Evolutionary conservation across 2,113 vertebrate species (phyloP).

Genomic region (Nothobranchius furzeri): DNA sequence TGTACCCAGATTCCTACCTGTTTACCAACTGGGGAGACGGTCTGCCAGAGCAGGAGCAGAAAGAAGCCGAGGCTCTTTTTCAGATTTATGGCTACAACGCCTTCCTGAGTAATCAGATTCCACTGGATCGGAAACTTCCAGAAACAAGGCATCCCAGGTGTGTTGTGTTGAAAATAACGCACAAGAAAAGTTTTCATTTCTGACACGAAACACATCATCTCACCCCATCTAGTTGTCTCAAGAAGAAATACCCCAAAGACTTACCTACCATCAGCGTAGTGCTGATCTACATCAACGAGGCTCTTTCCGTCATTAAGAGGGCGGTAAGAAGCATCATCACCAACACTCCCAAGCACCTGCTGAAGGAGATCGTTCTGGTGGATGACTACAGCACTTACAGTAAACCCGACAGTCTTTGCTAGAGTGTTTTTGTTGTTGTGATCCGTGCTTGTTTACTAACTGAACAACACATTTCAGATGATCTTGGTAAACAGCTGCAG

Average conservation of each 20-base stretch:
- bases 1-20: conserved; percentile 63
- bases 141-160: conserved; percentile 66
- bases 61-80: conserved; percentile 61
- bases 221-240: conserved; percentile 63
- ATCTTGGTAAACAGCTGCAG: conserved; percentile 48
- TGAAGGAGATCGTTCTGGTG: conserved; percentile 83
- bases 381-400: conserved; percentile 81
- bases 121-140: conserved; percentile 56
- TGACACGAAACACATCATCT: not conserved
- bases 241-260: conserved; percentile 66
- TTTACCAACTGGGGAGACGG: conserved; percentile 65
- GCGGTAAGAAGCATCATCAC: conserved; percentile 77
- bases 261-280: conserved; percentile 80
- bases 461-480: conserved; percentile 39
- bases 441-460: not conserved
- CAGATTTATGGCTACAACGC: conserved; percentile 70
- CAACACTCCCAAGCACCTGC: conserved; percentile 71
- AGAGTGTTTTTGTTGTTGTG: not conserved
- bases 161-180: not conserved
- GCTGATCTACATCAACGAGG: conserved; percentile 82
- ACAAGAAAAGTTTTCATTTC: not conserved
- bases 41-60: conserved; percentile 63
- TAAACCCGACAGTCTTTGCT: conserved; percentile 46
- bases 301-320: conserved; percentile 78
- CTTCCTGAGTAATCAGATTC: conserved; percentile 69